Base-by-base conservation (phyloP, 2,113 vertebrate genomes). In the Oplegnathus fasciatus region DNA sequence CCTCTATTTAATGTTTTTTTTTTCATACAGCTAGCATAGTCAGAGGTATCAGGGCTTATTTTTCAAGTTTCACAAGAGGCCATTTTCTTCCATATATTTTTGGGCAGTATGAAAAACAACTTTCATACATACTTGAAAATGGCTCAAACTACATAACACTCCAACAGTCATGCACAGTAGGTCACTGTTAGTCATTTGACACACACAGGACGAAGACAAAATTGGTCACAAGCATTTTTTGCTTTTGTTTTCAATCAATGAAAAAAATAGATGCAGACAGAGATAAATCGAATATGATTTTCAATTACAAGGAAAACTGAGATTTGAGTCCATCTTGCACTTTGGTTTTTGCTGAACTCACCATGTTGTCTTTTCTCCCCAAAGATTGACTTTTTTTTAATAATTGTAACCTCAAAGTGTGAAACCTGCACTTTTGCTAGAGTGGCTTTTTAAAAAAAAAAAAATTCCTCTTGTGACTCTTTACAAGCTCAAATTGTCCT, bases 81-180 rank as follows among this genome's bases (percentile, higher is more conserved):
- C 2, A 82, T 87, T 88, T 87, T 80, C 68, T 44, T 67, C 17
- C 54, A 44, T 68, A 71, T 83, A 50, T 68, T 57, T 78, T 77
- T 34, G 30, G 40, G 20, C 69, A 3, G 5, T 42, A 44, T 61
- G 40, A 60, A 86, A 80, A 78, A 42, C 17, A 73, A 46, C 60
- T 80, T 37, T 14, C 13, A 54, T 26, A 30, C 42, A 34, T 18
- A 34, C 9, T 70, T 44, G 11, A 77, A 89, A 82, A 76, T 68
- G 17, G 22, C 74, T 80, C 30, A 7, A 79, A 74, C 60, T 42
- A 54, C 71, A 82, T 52, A 84, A 83, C 32, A 54, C 40, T 50
- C 22, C 37, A 48, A 32, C 9, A 13, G 73, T 69, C 18, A n/a
- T 85, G 15, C 60, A 64, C 52, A 80, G 10, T 78, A 34, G 40